Evolutionary conservation across 2,113 vertebrate species (phyloP), one percentile per base, ranked within the genome.

Genomic region (Neolamprologus devosi): DNA sequence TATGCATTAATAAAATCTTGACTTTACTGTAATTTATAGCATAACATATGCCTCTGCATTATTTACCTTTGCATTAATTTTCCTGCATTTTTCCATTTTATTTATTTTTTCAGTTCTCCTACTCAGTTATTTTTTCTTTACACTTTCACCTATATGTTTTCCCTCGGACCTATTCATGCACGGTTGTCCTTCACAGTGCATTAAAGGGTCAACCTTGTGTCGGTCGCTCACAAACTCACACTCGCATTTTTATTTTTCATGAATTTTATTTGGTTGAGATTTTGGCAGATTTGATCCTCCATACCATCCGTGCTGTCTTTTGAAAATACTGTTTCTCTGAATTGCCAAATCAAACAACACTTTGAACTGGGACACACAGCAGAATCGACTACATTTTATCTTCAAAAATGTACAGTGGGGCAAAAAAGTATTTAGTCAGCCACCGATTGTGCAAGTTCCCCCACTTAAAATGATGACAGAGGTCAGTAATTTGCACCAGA

Each of bases 351-450:
- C 80, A 90, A 88, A 91, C 60, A 63, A n/a, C 49, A 40, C 81
- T 90, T 93, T 88, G 83, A 94, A 91, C 78, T 84, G 40, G 35
- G 33, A 88, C 68, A 47, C 11, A 16, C 5, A 70, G 11, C 57
- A 35, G 87, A 90, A 87, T 87, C 26, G 30, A 68, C 21, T 37
- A 70, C 57, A 80, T 90, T 87, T 80, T 55, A 70, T 81, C 49
- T 87, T 79, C 21, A 49, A 49, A 47, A 40, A 58, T n/a, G n/a
- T n/a, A n/a, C n/a, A n/a, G n/a, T n/a, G n/a, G n/a, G n/a, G n/a
- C n/a, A n/a, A n/a, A n/a, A n/a, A n/a, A n/a, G n/a, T n/a, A n/a
- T n/a, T n/a, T n/a, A n/a, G n/a, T n/a, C n/a, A n/a, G n/a, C n/a
- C n/a, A n/a, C n/a, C n/a, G n/a, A n/a, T n/a, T n/a, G n/a, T n/a